phyloP scores from a whole-genome alignment of 2,113 vertebrate genomes.

The Albula glossodonta region DNA sequence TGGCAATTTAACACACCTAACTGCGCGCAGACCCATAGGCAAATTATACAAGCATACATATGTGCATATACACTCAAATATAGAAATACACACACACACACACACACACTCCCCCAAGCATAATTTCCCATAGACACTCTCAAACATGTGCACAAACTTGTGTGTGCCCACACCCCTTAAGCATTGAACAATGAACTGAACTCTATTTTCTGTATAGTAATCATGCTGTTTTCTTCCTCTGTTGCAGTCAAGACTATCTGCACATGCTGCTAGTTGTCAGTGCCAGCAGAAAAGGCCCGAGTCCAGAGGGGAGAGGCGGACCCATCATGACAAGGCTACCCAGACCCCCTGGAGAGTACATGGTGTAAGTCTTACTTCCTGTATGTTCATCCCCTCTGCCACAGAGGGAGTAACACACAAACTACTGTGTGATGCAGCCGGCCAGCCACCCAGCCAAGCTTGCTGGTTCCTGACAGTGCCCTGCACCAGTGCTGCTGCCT shows the following conservation, averaged over 20 bases:
- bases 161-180: too few relatives aligned
- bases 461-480: neutral
- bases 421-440: too few relatives aligned
- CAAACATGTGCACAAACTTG: neutral
- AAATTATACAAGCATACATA: neutral
- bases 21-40: neutral
- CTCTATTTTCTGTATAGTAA: too few relatives aligned
- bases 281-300: constrained; percentile 37
- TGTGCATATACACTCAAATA: neutral
- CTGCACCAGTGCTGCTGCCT: neutral
- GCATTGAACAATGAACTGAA: too few relatives aligned
- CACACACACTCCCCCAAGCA: neutral
- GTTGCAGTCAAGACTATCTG: constrained; percentile 60
- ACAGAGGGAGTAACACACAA: neutral
- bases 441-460: neutral
- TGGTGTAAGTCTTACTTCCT: constrained; percentile 68
- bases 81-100: neutral
- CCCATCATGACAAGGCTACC: constrained; percentile 69
- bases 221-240: neutral
- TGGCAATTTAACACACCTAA: neutral
- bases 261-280: constrained; percentile 33
- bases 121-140: too few relatives aligned
- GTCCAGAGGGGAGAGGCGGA: constrained; percentile 42
- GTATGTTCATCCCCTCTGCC: neutral
- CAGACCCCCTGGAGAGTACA: constrained; percentile 75